Evolutionary conservation across 2,113 vertebrate genomes (phyloP), one percentile per base, ranked within the genome.

Genomic region (Orthonyx spaldingii): DNA sequence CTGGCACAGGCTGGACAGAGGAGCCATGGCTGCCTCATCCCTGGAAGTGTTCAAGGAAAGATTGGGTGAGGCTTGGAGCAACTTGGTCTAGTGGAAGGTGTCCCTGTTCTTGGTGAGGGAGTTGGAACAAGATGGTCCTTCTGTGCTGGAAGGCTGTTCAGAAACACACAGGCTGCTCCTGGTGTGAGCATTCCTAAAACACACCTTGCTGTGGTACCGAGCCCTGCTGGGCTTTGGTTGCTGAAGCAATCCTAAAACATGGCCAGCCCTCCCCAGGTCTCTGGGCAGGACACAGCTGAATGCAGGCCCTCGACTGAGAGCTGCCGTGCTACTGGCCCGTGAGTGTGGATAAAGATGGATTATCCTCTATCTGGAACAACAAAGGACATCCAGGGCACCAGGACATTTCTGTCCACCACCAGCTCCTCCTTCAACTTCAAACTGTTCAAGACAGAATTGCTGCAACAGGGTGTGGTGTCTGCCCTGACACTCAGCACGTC

Each of bases 251-350:
- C 10, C 15, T 8, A 47, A 84, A 68, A 53, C 0, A 4, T 1
- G 4, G 52, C n/a, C 71, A 83, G 65, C 11, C 8, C n/a, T 33
- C 13, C 27, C 35, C 39, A 44, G 33, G 61, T 18, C 16, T 56
- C 70, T 5, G n/a, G 44, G 42, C 69, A 84, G 69, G 42, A 30
- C 32, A 20, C 7, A 46, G 32, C 11, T 57, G 9, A 57, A 9
- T 3, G 1, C 66, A 66, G 74, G 7, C 42, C 66, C 89, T 50
- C 5, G 0, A 30, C 19, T 0, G 3, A 1, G 2, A 89, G 59
- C 56, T 53, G 41, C 33, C 2, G 3, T 7, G 6, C 56, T 17
- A 26, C 63, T 2, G 42, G 41, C 42, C 72, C 35, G 8, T 0
- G 27, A 69, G 32, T 76, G 53, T 27, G 22, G 44, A 52, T n/a